These are phyloP conservation scores for Sebastes umbrosus DNA, from an alignment of 2,797 vertebrate genomes.

Conservation along the genomic window DNA sequence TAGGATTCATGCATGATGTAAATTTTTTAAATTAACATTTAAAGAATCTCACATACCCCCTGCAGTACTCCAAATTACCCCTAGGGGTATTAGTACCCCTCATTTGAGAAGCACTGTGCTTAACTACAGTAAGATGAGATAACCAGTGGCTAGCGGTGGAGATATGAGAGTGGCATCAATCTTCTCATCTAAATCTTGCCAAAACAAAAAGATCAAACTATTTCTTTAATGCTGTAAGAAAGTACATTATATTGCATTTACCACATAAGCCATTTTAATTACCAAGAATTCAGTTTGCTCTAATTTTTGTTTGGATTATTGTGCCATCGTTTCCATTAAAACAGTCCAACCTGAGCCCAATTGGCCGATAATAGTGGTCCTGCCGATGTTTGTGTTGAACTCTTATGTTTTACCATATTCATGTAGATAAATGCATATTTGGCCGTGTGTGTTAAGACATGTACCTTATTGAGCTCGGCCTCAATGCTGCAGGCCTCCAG, in stretches of 20 bases:
- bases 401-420: background rate
- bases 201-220: too few species aligned
- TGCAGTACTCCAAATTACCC: too few species aligned
- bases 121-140: background rate
- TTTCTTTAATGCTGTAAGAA: too few species aligned
- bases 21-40: too few species aligned
- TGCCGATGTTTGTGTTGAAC: background rate
- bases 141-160: background rate
- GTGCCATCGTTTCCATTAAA: background rate
- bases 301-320: background rate
- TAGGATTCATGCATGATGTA: background rate
- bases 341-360: background rate
- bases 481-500: constrained; percentile 90
- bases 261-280: background rate
- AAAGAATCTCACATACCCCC: too few species aligned
- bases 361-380: background rate
- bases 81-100: too few species aligned
- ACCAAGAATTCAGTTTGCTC: background rate
- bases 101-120: too few species aligned
- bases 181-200: background rate
- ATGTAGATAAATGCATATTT: background rate
- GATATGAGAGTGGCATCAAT: background rate
- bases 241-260: background rate
- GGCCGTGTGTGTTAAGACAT: background rate
- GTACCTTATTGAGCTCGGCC: constrained; percentile 94